A percentile compares a stretch with the other conserved stretches of the same genome.
Conservation (phyloP, 2,888 invertebrate species). For the Mythimna loreyi region DNA sequence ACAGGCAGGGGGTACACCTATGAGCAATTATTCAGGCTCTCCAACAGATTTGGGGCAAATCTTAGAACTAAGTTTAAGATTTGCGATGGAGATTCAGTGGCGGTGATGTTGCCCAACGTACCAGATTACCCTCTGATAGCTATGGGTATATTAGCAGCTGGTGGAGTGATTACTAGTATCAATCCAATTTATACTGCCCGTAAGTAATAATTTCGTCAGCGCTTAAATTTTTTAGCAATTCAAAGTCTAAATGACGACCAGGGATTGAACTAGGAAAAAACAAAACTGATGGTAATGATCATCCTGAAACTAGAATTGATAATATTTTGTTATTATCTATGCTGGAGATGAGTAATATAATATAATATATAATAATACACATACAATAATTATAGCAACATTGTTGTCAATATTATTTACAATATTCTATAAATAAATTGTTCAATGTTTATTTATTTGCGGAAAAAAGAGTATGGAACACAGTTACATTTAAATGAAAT, state of each 20-base stretch:
- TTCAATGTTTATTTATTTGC: too few relatives aligned
- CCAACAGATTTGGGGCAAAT: slow-evolving; percentile 92
- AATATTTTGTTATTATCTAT: neutral
- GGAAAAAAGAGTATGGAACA: too few relatives aligned
- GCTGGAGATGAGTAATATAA: neutral
- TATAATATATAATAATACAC: too few relatives aligned
- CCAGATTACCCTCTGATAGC: slow-evolving; percentile 94
- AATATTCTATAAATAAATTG: neutral
- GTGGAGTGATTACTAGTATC: slow-evolving; percentile 93
- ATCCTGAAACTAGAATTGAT: neutral
- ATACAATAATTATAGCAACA: too few relatives aligned
- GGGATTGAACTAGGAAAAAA: neutral
- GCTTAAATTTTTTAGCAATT: too few relatives aligned
- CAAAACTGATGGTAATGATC: neutral
- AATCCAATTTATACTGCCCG: slow-evolving; percentile 94
- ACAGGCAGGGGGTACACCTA: slow-evolving; percentile 94
- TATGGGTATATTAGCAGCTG: slow-evolving; percentile 93
- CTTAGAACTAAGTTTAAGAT: slow-evolving; percentile 93
- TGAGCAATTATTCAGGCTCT: slow-evolving; percentile 91
- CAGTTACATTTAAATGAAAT: too few relatives aligned
- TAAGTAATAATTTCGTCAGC: slow-evolving; percentile 72
- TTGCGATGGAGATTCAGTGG: slow-evolving; percentile 92
- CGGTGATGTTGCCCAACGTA: slow-evolving; percentile 93
- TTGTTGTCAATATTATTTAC: neutral
- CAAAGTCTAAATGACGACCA: too few relatives aligned